These are phyloP conservation scores for Siderastrea radians DNA, from an alignment of 92 coral and sea anemone species.

Conservation along the genomic window DNA sequence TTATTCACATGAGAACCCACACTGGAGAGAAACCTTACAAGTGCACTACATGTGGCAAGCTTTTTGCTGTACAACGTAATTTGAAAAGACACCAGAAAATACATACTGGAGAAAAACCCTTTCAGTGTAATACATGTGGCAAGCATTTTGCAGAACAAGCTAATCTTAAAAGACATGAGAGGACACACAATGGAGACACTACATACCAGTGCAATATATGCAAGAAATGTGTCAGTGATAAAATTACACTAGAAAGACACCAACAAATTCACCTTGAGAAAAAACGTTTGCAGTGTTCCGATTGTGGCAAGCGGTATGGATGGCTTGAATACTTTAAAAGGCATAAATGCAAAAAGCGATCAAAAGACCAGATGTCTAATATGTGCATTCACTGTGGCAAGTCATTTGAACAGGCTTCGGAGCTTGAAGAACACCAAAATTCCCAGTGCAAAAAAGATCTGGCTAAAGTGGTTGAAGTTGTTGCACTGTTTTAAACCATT, in stretches of 20 bases:
- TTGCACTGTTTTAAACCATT: neutral
- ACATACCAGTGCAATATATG: neutral
- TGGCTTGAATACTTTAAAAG: neutral
- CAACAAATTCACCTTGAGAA: neutral
- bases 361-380: neutral
- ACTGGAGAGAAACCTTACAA: neutral
- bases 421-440: neutral
- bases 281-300: neutral
- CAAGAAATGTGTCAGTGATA: neutral
- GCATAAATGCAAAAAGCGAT: neutral
- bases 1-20: too few relatives aligned
- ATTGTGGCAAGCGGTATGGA: slow-evolving; percentile 13
- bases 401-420: neutral
- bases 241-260: neutral
- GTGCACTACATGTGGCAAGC: neutral
- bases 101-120: neutral
- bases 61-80: neutral
- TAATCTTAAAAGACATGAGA: neutral
- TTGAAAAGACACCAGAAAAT: neutral
- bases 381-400: neutral
- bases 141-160: neutral
- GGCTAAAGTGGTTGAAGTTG: neutral
- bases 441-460: neutral
- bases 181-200: neutral
- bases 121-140: neutral